These are phyloP conservation scores for Melitaea athalia DNA, from an alignment of 2,888 invertebrate genomes.

Conservation along the genomic window DNA sequence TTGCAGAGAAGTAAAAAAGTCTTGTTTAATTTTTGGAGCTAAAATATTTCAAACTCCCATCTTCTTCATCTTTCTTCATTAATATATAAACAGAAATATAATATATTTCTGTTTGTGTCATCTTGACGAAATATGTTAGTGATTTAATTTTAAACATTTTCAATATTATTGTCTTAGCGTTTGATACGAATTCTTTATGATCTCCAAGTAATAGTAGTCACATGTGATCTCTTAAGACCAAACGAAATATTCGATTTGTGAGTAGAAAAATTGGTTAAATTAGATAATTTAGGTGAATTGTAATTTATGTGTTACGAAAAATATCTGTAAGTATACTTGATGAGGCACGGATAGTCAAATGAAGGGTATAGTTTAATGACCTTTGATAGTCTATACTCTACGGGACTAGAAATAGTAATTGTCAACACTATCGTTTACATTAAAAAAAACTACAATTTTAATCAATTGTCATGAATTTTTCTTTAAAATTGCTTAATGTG, in stretches of 20 bases:
- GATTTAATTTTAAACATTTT: slow-evolving; percentile 4
- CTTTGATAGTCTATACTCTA: not conserved
- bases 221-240: slow-evolving; percentile 18
- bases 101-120: not conserved
- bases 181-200: not conserved
- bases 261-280: slow-evolving; percentile 9
- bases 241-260: slow-evolving; percentile 15
- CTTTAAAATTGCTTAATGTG: too few relatives aligned
- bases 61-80: too few relatives aligned
- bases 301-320: slow-evolving; percentile 25
- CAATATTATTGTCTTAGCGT: not conserved
- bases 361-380: not conserved
- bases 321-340: slow-evolving; percentile 9
- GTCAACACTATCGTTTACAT: too few relatives aligned
- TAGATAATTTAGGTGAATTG: slow-evolving; percentile 17
- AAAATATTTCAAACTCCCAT: too few relatives aligned
- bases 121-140: not conserved
- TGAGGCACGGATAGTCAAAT: not conserved
- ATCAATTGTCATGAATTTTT: too few relatives aligned
- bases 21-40: too few relatives aligned
- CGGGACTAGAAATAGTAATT: too few relatives aligned
- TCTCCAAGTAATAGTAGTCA: not conserved
- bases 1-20: too few relatives aligned
- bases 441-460: too few relatives aligned
- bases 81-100: too few relatives aligned